Percentiles rank a stretch among this genome's conserved stretches.
Conservation (phyloP, 53 echinoderm and acorn worm species). For the Temnopleurus reevesii region DNA sequence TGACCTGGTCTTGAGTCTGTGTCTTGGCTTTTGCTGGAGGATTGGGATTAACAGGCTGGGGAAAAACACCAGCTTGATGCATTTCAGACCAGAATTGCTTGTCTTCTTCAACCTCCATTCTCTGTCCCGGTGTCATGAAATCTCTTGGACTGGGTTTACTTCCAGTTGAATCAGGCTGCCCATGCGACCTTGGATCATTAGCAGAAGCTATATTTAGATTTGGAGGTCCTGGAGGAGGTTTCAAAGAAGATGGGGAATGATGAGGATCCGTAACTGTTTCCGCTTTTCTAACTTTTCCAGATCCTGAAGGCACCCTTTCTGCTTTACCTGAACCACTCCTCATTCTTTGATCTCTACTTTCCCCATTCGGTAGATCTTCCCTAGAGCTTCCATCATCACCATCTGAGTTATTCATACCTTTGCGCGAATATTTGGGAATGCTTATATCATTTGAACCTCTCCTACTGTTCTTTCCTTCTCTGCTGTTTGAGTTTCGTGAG, state of each 20-base stretch:
- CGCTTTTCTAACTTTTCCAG: background rate
- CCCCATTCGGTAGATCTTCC: background rate
- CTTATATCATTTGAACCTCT: constrained; percentile 40
- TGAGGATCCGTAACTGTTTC: background rate
- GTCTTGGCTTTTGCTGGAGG: background rate
- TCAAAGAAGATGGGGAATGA: background rate
- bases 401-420: background rate
- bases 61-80: constrained; percentile 43
- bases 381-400: background rate
- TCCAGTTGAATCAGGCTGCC: background rate
- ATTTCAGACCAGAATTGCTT: constrained; percentile 60
- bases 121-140: constrained; percentile 57
- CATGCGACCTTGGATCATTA: background rate
- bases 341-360: background rate
- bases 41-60: background rate
- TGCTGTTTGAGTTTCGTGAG: background rate
- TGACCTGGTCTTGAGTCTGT: constrained; percentile 17
- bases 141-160: constrained; percentile 21
- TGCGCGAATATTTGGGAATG: constrained; percentile 39
- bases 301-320: background rate
- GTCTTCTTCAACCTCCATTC: constrained; percentile 38
- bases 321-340: background rate
- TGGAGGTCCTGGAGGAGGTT: constrained; percentile 12
- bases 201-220: background rate
- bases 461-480: background rate